Evolutionary conservation across 2,888 invertebrate genomes (phyloP), one percentile per base, ranked within the genome.

Genomic region (Agelastica alni): DNA sequence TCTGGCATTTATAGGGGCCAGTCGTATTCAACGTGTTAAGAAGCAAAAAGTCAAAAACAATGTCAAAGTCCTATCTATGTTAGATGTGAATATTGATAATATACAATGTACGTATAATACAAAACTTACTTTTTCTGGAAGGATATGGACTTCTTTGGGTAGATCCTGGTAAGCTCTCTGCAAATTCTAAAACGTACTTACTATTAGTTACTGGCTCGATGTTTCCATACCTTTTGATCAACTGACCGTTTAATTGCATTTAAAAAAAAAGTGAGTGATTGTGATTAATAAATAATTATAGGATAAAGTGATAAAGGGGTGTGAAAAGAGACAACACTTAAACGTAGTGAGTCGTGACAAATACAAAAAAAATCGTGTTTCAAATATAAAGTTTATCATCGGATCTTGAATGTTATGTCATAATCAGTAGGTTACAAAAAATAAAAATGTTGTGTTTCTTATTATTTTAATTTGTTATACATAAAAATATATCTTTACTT

Each of bases 91-190:
- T n/a, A n/a, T n/a, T n/a, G n/a, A 26, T 9, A 26, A 26, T 26
- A 2, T 22, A 34, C n/a, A 43, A 2, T 28, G 2, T 28, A 12
- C n/a, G n/a, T n/a, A 12, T 26, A 12, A 28, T 34, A 13, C 13
- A 34, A n/a, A 75, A 87, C 90, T 89, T 83, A 93, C 92, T 86
- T 83, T 91, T 85, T 78, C 92, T 83, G 63, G 87, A 82, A 66
- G 88, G 89, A 77, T 92, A 91, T 52, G 92, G 91, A 77, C 91
- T 91, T 75, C 92, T 86, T 79, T 89, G 90, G 73, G 85, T 90
- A 66, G 90, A 87, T 71, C 89, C 85, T 64, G 90, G 90, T 78
- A 92, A 81, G 78, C 89, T 91, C 80, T 93, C 92, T 69, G 89
- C 91, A 78, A 89, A 89, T 83, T 92, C 91, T 91, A 79, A 55